These are phyloP conservation scores for Amiota minor DNA, from an alignment of 2,888 invertebrate genomes.

Conservation along the genomic window DNA sequence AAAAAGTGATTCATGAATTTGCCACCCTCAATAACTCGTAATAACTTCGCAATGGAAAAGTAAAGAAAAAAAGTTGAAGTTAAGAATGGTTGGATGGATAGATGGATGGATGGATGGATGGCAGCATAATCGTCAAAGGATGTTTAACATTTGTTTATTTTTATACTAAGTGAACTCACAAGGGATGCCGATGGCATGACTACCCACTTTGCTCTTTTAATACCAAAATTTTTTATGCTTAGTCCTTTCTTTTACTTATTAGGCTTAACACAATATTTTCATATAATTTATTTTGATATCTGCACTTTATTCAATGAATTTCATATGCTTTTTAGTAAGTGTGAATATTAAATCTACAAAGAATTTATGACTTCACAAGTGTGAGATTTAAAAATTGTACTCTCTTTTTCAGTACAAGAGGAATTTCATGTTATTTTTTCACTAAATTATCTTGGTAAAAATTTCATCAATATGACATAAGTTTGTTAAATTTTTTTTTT, in stretches of 20 bases:
- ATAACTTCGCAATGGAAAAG: conserved; percentile 33
- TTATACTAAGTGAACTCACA: not conserved
- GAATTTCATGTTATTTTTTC: too few species aligned
- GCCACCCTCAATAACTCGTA: conserved; percentile 29
- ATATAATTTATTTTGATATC: conserved; percentile 37
- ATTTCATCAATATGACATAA: too few species aligned
- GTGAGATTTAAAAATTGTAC: too few species aligned
- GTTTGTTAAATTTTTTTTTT: too few species aligned
- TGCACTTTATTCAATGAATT: conserved; percentile 35
- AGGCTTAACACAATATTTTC: conserved; percentile 43
- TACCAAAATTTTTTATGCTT: too few species aligned
- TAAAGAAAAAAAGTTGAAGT: too few species aligned
- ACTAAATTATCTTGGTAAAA: too few species aligned
- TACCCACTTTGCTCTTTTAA: not conserved
- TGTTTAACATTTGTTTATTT: conserved; percentile 41
- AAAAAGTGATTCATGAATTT: conserved; percentile 69
- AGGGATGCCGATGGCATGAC: conserved; percentile 17
- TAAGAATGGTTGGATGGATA: too few species aligned
- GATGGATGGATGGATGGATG: too few species aligned
- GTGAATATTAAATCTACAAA: too few species aligned
- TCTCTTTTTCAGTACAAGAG: too few species aligned
- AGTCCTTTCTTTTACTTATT: conserved; percentile 26
- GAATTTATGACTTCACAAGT: too few species aligned
- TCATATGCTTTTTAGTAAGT: conserved; percentile 31
- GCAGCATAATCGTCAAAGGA: conserved; percentile 55